Conservation (phyloP, 2,888 invertebrate species). For the Nemurella pictetii region DNA sequence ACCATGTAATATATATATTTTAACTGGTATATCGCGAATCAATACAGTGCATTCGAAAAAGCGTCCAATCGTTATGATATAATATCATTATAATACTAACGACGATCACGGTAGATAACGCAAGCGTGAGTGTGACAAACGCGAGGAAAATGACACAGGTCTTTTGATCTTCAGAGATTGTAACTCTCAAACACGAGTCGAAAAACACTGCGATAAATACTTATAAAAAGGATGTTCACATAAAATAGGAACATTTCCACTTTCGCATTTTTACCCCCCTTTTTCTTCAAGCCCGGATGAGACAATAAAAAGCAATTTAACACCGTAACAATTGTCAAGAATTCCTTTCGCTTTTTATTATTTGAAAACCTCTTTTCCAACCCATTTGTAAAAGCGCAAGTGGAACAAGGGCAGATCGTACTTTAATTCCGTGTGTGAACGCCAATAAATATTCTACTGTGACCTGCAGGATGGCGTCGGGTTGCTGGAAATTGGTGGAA, state of each 20-base stretch:
- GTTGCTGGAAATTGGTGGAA: no score
- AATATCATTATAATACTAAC: no score
- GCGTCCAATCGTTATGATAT: no score
- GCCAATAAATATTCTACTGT: not conserved
- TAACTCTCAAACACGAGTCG: not conserved
- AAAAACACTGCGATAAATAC: constrained; percentile 27
- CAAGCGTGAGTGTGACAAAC: no score
- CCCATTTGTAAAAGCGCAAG: constrained; percentile 29
- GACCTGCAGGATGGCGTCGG: no score
- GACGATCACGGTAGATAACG: no score
- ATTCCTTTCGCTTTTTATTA: constrained; percentile 26
- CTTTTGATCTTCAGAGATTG: not conserved
- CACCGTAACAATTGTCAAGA: constrained; percentile 32
- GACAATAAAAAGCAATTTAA: constrained; percentile 33
- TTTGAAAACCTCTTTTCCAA: constrained; percentile 32
- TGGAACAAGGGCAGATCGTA: constrained; percentile 24
- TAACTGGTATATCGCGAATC: no score
- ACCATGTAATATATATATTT: no score
- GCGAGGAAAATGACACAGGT: no score
- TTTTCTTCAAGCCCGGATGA: constrained; percentile 23
- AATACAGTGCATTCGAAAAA: no score
- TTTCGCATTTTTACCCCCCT: constrained; percentile 3
- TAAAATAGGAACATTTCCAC: constrained; percentile 20
- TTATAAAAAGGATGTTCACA: constrained; percentile 28
- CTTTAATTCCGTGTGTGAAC: constrained; percentile 17